Base-by-base conservation (phyloP, 2,888 invertebrate genomes). In the Spialia ferax region DNA sequence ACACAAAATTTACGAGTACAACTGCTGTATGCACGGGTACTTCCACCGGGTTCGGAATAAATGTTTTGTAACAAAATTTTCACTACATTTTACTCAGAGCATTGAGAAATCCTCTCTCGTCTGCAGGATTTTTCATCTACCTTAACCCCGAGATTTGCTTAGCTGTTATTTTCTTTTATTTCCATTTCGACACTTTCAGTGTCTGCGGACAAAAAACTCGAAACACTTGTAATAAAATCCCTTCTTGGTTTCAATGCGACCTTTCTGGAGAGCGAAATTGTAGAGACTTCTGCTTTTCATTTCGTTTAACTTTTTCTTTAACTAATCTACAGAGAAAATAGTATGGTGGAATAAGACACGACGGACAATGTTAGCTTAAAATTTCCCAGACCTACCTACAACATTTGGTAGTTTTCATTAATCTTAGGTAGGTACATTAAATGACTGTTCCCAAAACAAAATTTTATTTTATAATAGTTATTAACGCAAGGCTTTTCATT, bases 131-230 rank as follows among this genome's bases (percentile, higher is more conserved):
- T 60, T 60, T 60, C 48, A 56, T 56, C 32, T 32, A 42, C 38
- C 60, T 10, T 48, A 60, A 18, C 45, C 11, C 45, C 55, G 15
- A 13, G 29, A 48, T 26, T 48, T 48, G 45, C 26, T 45, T 42
- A 23, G 26, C 11, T 23, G 54, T 54, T 26, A 26, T 54, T 54
- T 60, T 6, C 29, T 60, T 60, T 60, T 60, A 60, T 60, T 60
- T 60, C 26, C 26, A 48, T 48, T 45, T 18, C 45, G 13, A 60
- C 60, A 60, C 45, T 48, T 48, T 29, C 20, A 48, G 29, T 23
- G 60, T 60, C 65, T 69, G 64, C 48, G 57, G 54, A 60, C 29
- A 48, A 48, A 48, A 45, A 48, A 18, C 29, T 48, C n/a, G 29
- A 48, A 18, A 59, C 13, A 20, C 13, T 48, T 13, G 60, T 48